Percentiles rank a stretch among this genome's conserved stretches.
Evolutionary conservation across 2,113 vertebrate genomes (phyloP).

Genomic region (Pluvialis apricaria): DNA sequence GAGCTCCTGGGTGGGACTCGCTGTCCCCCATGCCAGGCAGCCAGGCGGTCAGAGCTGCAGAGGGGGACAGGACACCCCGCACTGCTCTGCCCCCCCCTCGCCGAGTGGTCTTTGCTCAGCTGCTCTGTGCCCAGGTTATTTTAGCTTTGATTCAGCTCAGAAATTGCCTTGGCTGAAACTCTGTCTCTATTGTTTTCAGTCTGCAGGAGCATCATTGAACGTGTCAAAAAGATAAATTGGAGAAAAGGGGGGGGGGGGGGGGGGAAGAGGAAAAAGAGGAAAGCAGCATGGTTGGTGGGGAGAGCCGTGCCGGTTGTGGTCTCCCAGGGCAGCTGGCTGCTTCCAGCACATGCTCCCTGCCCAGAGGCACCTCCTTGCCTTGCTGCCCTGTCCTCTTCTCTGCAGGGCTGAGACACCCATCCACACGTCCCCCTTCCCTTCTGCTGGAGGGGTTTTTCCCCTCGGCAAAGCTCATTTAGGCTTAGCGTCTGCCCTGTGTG

Average conservation of each 20-base stretch:
- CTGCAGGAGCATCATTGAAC: conserved; percentile 29
- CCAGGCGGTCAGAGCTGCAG: background rate
- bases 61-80: background rate
- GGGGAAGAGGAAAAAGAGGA: background rate
- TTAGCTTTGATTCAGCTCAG: conserved; percentile 4
- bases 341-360: background rate
- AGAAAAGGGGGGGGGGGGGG: background rate
- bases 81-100: background rate
- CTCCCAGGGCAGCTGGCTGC: background rate
- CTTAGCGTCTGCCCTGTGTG: background rate
- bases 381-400: background rate
- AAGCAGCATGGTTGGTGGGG: background rate
- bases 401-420: background rate
- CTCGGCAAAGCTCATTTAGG: background rate
- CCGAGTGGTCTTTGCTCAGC: background rate
- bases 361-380: background rate
- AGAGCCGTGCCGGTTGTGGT: background rate
- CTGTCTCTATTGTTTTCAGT: conserved; percentile 37
- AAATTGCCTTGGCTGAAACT: conserved; percentile 41
- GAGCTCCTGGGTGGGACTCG: background rate
- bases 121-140: background rate
- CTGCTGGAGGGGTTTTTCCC: background rate
- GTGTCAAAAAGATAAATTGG: conserved; percentile 47
- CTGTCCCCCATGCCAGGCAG: background rate
- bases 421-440: background rate